Percentiles rank a stretch among this genome's conserved stretches.
Evolutionary conservation across 2,113 vertebrate genomes (phyloP).

Genomic region (Murina feae): DNA sequence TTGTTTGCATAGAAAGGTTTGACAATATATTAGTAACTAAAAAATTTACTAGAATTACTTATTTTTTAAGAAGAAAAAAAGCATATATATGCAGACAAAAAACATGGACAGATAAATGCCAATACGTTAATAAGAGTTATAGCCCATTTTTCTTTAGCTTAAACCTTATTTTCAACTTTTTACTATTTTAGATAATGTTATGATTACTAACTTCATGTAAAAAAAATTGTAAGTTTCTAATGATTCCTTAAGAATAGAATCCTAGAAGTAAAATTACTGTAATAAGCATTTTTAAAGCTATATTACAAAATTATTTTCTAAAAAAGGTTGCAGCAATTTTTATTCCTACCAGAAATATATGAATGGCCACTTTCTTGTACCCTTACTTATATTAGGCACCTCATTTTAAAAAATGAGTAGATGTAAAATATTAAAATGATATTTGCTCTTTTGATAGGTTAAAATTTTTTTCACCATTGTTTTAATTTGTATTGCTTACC

Average conservation of each 20-base stretch:
- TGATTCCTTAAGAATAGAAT: neutral
- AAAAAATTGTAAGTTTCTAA: neutral
- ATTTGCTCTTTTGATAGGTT: neutral
- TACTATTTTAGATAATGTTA: neutral
- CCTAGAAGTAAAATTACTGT: neutral
- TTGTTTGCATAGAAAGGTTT: neutral
- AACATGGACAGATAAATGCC: neutral
- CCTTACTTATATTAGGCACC: neutral
- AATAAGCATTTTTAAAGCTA: slow-evolving; percentile 16
- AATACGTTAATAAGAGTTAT: neutral
- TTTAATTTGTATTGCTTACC: neutral
- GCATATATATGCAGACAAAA: neutral
- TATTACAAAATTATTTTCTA: slow-evolving; percentile 21
- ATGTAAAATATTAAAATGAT: neutral
- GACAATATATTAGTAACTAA: neutral
- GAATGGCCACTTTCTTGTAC: neutral
- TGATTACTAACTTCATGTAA: neutral
- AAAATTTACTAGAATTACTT: neutral
- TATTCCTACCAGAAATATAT: neutral
- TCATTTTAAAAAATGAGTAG: neutral
- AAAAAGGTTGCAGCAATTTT: neutral
- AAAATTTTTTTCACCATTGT: neutral
- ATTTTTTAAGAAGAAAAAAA: neutral
- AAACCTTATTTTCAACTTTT: neutral
- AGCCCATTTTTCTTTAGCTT: neutral